phyloP scores from a whole-genome alignment of 1,140 invertebrate genomes.

The Drosophila erecta region DNA sequence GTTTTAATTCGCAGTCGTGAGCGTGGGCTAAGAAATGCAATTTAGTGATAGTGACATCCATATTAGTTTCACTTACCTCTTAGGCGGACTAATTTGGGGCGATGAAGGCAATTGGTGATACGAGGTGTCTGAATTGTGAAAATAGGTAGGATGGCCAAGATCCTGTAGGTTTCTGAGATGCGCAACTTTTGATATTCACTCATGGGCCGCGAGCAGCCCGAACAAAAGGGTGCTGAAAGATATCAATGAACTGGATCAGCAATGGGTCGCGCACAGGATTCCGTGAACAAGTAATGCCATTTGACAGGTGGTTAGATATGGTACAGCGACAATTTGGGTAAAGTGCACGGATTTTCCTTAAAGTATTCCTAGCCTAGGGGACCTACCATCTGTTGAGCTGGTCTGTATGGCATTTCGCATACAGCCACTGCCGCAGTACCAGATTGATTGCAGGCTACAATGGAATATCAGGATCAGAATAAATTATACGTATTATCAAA shows the following conservation, averaged over 20 bases:
- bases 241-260: background rate
- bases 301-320: background rate
- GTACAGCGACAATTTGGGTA: background rate
- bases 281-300: background rate
- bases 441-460: constrained; percentile 74
- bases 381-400: constrained; percentile 67
- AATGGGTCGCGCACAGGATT: background rate
- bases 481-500: background rate
- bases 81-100: constrained; percentile 55
- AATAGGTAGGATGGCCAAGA: constrained; percentile 58
- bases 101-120: constrained; percentile 36
- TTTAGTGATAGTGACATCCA: no score
- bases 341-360: background rate
- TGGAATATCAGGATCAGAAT: constrained; percentile 1
- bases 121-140: constrained; percentile 47
- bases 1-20: constrained; percentile 60
- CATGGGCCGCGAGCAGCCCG: constrained; percentile 70
- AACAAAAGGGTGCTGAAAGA: constrained; percentile 65
- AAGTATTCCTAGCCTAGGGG: background rate
- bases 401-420: constrained; percentile 74
- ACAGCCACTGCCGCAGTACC: constrained; percentile 75
- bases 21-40: constrained; percentile 46
- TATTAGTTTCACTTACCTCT: constrained; percentile 31
- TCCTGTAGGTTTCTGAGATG: constrained; percentile 51
- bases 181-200: constrained; percentile 73